These are phyloP conservation scores for Lepidurus couesii DNA, from an alignment of 1,140 invertebrate genomes.

Conservation along the genomic window DNA sequence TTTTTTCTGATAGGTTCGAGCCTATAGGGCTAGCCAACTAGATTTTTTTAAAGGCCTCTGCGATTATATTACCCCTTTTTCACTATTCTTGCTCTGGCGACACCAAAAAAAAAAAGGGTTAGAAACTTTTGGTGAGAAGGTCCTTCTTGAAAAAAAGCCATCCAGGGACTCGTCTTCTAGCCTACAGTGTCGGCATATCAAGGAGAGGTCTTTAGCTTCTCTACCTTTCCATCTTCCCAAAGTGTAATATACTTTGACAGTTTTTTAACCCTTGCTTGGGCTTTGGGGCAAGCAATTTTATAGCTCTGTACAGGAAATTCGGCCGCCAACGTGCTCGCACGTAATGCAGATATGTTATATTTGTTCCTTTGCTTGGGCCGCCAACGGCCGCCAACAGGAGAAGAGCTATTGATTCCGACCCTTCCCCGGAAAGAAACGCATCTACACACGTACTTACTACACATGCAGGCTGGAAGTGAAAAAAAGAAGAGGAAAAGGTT, in stretches of 20 bases:
- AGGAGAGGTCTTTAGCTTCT: constrained; percentile 4
- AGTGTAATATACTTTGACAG: not conserved
- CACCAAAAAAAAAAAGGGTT: not conserved
- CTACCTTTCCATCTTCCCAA: not conserved
- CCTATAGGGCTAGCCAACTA: not conserved
- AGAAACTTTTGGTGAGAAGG: not conserved
- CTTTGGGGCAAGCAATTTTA: not conserved
- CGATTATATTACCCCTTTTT: constrained; percentile 5
- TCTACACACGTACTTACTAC: not conserved
- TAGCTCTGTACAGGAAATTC: not conserved
- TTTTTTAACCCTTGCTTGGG: not conserved
- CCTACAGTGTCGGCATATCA: constrained; percentile 12
- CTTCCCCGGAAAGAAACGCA: not conserved
- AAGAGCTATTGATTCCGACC: not conserved
- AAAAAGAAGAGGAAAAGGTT: not conserved
- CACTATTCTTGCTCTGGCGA: not conserved
- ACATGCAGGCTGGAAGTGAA: not conserved
- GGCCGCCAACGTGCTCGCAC: not conserved
- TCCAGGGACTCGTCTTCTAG: not conserved
- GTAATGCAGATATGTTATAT: not conserved
- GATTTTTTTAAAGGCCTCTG: not conserved
- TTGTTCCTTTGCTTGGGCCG: not conserved
- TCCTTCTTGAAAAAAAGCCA: not conserved
- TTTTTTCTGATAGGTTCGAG: constrained; percentile 8
- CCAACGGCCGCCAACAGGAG: not conserved